These are phyloP conservation scores for Sciurus carolinensis DNA, from an alignment of 2,797 vertebrate species.

Conservation along the genomic window DNA sequence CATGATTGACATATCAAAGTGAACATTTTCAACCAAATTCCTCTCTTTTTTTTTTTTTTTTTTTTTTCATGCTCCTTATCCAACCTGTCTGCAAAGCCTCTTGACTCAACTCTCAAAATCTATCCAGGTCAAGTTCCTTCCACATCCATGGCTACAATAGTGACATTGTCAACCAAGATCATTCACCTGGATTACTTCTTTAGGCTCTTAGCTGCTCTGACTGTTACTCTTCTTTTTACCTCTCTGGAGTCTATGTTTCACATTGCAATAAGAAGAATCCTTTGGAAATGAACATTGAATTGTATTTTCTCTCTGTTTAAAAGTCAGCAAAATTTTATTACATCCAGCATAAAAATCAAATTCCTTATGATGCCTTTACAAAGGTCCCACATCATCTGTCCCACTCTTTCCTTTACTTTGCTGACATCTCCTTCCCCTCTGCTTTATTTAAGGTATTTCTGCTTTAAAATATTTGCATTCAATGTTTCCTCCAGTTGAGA, in stretches of 20 bases:
- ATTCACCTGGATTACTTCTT: not conserved
- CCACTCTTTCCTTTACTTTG: not conserved
- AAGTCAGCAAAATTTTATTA: not conserved
- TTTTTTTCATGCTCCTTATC: not conserved
- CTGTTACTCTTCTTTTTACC: not conserved
- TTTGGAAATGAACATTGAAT: not conserved
- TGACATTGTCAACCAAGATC: not conserved
- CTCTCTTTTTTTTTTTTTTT: too few species aligned
- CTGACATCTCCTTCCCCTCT: not conserved
- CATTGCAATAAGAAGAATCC: not conserved
- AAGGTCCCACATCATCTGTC: not conserved
- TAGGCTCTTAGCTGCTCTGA: not conserved
- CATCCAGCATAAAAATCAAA: not conserved
- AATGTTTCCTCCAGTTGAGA: not conserved
- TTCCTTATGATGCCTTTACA: not conserved
- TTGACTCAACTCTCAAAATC: not conserved
- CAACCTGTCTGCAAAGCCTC: not conserved
- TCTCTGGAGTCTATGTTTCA: not conserved
- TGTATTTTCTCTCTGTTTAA: not conserved
- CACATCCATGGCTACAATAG: not conserved
- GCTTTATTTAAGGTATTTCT: not conserved
- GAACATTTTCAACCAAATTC: not conserved
- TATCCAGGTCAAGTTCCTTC: not conserved
- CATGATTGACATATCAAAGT: not conserved
- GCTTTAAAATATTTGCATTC: not conserved